Percentiles rank a stretch among this genome's conserved stretches.
These are phyloP conservation scores for Xylocopa sonorina DNA, from an alignment of 1,140 invertebrate genomes.

Conservation along the genomic window DNA sequence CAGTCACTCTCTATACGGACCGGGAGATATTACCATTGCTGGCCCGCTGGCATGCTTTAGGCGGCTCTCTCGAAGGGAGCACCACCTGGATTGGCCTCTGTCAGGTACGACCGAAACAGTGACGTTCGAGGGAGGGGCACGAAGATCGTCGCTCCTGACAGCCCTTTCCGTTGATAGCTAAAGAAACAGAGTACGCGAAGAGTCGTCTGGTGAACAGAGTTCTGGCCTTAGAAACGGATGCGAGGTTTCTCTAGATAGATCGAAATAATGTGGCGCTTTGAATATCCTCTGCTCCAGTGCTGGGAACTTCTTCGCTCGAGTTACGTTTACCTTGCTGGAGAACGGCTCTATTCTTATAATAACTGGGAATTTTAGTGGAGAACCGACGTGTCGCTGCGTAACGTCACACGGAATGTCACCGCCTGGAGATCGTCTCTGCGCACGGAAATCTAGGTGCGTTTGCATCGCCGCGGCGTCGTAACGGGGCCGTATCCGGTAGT, in stretches of 20 bases:
- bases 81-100: conserved; percentile 39
- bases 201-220: too few species aligned
- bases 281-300: too few species aligned
- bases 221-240: too few species aligned
- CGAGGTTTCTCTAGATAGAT: background rate
- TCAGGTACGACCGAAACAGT: conserved; percentile 29
- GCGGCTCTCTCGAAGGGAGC: conserved; percentile 32
- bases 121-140: background rate
- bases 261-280: background rate
- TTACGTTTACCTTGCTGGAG: too few species aligned
- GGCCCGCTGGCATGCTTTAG: conserved; percentile 49
- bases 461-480: conserved; percentile 3
- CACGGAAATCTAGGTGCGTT: conserved; percentile 1
- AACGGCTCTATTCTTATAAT: too few species aligned
- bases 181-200: conserved; percentile 15
- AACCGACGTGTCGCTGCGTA: background rate
- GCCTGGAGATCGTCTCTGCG: conserved; percentile 1
- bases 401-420: background rate
- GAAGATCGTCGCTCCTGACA: conserved; percentile 17
- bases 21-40: conserved; percentile 59
- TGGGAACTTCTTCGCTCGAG: background rate
- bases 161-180: conserved; percentile 35
- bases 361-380: background rate
- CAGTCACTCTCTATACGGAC: conserved; percentile 67
- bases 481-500: conserved; percentile 33